Evolutionary conservation across 2,888 invertebrate genomes (phyloP).

Genomic region (Sphinx pinastri): DNA sequence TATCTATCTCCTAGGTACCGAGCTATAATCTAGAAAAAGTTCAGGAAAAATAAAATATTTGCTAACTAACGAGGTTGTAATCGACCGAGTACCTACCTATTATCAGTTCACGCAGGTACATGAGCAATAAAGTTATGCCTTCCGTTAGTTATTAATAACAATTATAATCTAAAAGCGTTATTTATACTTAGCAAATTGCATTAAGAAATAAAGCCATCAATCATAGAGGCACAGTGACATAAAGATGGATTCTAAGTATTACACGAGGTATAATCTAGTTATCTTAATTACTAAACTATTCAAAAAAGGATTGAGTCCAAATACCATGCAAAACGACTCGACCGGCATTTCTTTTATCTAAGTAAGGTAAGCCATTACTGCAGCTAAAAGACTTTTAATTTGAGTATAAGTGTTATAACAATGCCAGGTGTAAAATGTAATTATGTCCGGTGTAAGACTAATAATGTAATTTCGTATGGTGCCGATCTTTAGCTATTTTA

Average conservation of each 20-base stretch:
- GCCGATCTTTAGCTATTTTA: too few relatives aligned
- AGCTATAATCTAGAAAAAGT: neutral
- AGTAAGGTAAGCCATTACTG: constrained; percentile 4
- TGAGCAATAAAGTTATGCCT: neutral
- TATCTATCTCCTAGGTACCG: too few relatives aligned
- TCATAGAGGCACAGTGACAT: neutral
- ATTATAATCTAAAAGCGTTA: neutral
- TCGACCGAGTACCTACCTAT: neutral
- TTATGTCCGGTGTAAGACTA: neutral
- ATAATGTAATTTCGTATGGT: neutral
- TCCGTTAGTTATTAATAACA: neutral
- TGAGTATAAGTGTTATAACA: neutral
- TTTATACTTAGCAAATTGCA: neutral
- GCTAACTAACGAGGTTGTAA: neutral
- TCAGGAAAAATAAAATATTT: constrained; percentile 1
- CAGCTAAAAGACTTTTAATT: too few relatives aligned
- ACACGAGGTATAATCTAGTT: neutral
- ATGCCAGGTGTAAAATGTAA: too few relatives aligned
- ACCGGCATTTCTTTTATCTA: constrained; percentile 18
- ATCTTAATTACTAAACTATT: constrained; percentile 20
- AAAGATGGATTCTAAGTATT: neutral
- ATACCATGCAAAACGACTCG: constrained; percentile 5
- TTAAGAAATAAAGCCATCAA: neutral
- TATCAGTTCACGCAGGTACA: neutral
- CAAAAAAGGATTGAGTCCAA: constrained; percentile 18